Evolutionary conservation across 2,797 vertebrate genomes (phyloP).

Genomic region (Propithecus deckenii): DNA sequence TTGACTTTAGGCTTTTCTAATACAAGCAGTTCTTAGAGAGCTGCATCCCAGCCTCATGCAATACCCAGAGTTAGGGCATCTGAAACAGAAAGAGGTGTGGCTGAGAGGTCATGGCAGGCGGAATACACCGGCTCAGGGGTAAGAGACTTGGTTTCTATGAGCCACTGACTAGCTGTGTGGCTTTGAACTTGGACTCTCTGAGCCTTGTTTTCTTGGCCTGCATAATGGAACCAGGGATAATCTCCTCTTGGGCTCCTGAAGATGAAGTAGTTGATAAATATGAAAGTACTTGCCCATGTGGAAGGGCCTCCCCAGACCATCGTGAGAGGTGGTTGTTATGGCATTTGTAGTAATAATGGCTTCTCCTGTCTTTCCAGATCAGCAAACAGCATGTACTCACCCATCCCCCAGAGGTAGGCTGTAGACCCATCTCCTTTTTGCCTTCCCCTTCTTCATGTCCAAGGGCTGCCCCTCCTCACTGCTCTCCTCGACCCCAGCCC

Average conservation of each 20-base stretch:
- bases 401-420: conserved; percentile 69
- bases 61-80: not conserved
- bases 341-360: not conserved
- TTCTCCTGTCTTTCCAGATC: conserved; percentile 56
- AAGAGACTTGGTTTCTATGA: not conserved
- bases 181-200: not conserved
- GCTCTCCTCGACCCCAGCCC: not conserved
- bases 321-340: not conserved
- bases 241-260: not conserved
- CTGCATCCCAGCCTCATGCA: not conserved
- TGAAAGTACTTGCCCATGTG: not conserved
- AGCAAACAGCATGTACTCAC: conserved; percentile 62
- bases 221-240: not conserved
- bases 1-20: not conserved
- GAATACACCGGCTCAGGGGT: not conserved
- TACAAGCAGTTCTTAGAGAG: not conserved
- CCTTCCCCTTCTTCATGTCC: not conserved
- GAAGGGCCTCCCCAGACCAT: not conserved
- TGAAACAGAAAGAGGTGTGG: not conserved
- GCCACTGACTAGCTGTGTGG: not conserved
- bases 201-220: not conserved
- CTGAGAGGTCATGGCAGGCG: not conserved
- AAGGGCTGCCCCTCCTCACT: not conserved
- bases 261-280: not conserved
- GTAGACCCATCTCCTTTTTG: accelerated